Evolutionary conservation across 1,140 invertebrate species (phyloP).

Genomic region (Phenacoccus solenopsis): DNA sequence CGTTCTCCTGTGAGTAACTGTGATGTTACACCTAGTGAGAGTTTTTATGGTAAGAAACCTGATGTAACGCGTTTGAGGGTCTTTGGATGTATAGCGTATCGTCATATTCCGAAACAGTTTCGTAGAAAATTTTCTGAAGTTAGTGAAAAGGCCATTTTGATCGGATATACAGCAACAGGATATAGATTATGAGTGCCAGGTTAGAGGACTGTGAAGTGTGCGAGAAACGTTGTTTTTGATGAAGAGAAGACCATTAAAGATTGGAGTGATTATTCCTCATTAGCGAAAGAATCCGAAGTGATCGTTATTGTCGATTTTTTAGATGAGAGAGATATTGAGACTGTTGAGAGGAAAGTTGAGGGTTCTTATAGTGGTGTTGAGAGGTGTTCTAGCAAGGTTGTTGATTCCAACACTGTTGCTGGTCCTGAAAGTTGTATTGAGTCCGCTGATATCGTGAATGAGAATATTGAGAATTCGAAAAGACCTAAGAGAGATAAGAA

Average conservation of each 20-base stretch:
- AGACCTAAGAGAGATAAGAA: too few relatives aligned
- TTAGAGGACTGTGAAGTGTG: neutral
- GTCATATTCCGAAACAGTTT: slow-evolving; percentile 22
- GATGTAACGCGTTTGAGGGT: slow-evolving; percentile 27
- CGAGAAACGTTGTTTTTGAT: neutral
- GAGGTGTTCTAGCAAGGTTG: neutral
- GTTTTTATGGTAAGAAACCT: slow-evolving; percentile 23
- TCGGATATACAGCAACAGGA: slow-evolving; percentile 26
- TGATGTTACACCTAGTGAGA: slow-evolving; percentile 24
- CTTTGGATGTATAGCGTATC: slow-evolving; percentile 28
- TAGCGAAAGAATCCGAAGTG: too few relatives aligned
- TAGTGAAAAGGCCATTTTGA: slow-evolving; percentile 25
- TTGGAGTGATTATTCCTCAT: neutral
- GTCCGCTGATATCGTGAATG: too few relatives aligned
- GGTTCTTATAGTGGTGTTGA: neutral
- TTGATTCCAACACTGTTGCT: neutral
- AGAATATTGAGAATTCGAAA: too few relatives aligned
- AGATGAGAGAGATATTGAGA: too few relatives aligned
- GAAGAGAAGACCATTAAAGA: neutral
- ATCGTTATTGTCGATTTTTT: too few relatives aligned
- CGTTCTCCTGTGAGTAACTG: neutral
- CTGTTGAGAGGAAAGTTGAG: too few relatives aligned
- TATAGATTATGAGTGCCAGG: neutral
- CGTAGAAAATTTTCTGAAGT: slow-evolving; percentile 27
- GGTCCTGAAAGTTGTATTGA: neutral